Evolutionary conservation across 2,113 vertebrate species (phyloP).

Genomic region (Phylloscopus trochilus): DNA sequence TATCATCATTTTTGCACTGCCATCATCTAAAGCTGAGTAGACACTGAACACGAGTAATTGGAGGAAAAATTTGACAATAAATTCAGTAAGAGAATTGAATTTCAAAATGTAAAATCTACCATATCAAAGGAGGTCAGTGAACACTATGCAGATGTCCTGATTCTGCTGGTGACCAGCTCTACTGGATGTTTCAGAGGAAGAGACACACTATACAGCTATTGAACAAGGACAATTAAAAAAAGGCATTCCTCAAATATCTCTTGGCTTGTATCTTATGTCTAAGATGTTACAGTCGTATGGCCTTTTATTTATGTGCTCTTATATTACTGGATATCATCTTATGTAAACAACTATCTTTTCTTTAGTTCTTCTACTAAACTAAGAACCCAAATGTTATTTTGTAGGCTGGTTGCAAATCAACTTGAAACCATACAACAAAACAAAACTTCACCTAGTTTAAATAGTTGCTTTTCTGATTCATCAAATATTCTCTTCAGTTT

Average conservation of each 20-base stretch:
- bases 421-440: not conserved
- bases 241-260: not conserved
- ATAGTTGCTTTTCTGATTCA: not conserved
- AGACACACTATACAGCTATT: not conserved
- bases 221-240: not conserved
- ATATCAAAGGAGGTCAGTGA: not conserved
- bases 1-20: not conserved
- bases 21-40: not conserved
- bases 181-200: not conserved
- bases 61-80: not conserved
- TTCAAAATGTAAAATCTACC: not conserved
- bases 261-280: not conserved
- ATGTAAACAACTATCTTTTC: not conserved
- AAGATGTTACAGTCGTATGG: not conserved
- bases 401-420: not conserved
- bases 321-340: not conserved
- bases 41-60: not conserved
- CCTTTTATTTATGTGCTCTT: not conserved
- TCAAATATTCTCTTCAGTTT: not conserved
- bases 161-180: not conserved
- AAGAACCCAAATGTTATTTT: not conserved
- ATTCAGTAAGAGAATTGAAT: not conserved
- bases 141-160: not conserved
- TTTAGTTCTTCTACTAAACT: not conserved
- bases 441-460: not conserved